Conservation (phyloP, 2,888 invertebrate species). For the Oligia fasciuncula region DNA sequence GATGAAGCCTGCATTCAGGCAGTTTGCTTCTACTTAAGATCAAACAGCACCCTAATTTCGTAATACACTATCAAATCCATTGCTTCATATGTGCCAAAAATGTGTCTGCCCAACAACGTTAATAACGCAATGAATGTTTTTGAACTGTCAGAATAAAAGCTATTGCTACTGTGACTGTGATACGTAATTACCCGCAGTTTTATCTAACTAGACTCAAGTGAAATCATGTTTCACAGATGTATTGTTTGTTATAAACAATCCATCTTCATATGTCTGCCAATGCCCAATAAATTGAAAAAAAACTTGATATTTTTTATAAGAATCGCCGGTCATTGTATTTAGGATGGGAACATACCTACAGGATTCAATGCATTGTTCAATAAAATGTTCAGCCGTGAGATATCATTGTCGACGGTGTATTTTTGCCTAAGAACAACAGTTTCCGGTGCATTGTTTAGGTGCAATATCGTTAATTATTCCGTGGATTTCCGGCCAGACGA, state of each 20-base stretch:
- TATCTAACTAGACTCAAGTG: neutral
- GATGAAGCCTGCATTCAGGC: no score
- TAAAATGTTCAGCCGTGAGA: conserved; percentile 70
- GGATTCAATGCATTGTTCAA: conserved; percentile 74
- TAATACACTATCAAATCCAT: neutral
- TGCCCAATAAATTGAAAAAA: conserved; percentile 20
- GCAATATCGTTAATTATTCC: conserved; percentile 60
- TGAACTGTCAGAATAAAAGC: neutral
- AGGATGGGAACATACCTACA: conserved; percentile 62
- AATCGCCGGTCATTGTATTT: conserved; percentile 49
- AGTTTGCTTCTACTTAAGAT: neutral
- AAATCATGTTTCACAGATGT: neutral
- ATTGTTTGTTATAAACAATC: neutral
- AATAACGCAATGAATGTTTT: neutral
- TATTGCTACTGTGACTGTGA: neutral
- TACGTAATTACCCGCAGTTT: neutral
- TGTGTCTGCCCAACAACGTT: neutral
- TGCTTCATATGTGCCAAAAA: neutral
- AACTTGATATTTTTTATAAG: conserved; percentile 38
- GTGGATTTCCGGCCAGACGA: conserved; percentile 55
- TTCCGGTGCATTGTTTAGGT: conserved; percentile 71
- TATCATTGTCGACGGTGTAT: conserved; percentile 72
- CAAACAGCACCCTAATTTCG: neutral
- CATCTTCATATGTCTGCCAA: conserved; percentile 25
- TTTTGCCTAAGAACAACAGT: conserved; percentile 61